phyloP scores from a whole-genome alignment of 2,113 vertebrate genomes.

The Xerus inauris region DNA sequence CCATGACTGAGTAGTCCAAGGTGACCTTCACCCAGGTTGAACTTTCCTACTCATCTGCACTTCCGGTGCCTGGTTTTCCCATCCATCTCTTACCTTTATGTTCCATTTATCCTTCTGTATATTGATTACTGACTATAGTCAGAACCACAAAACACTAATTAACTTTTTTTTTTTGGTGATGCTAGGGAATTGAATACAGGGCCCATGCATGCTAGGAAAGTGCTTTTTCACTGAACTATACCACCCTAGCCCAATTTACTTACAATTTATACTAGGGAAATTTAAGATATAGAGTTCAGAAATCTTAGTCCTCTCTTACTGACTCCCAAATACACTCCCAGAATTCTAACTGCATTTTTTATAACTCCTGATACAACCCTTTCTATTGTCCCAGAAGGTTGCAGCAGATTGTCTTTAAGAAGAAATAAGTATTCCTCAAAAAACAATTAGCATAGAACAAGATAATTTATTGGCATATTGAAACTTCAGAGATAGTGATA shows the following conservation, averaged over 20 bases:
- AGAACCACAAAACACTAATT: neutral
- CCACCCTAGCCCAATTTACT: neutral
- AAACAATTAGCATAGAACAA: neutral
- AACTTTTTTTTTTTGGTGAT: neutral
- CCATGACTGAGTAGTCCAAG: neutral
- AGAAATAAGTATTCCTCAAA: neutral
- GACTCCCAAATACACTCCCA: neutral
- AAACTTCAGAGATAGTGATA: neutral
- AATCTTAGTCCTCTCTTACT: neutral
- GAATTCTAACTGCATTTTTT: neutral
- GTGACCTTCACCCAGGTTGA: neutral
- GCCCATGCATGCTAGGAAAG: neutral
- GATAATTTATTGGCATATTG: neutral
- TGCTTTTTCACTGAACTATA: neutral
- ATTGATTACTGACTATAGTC: neutral
- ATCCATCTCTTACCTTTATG: neutral
- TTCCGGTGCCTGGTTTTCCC: neutral
- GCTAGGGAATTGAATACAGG: neutral
- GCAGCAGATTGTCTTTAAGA: neutral
- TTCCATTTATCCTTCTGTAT: neutral
- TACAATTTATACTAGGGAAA: neutral
- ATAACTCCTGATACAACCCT: neutral
- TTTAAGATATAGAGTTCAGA: neutral
- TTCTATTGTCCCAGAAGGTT: neutral
- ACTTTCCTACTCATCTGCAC: neutral